phyloP scores from a whole-genome alignment of 2,888 invertebrate species.

The Pseudoips prasinana region DNA sequence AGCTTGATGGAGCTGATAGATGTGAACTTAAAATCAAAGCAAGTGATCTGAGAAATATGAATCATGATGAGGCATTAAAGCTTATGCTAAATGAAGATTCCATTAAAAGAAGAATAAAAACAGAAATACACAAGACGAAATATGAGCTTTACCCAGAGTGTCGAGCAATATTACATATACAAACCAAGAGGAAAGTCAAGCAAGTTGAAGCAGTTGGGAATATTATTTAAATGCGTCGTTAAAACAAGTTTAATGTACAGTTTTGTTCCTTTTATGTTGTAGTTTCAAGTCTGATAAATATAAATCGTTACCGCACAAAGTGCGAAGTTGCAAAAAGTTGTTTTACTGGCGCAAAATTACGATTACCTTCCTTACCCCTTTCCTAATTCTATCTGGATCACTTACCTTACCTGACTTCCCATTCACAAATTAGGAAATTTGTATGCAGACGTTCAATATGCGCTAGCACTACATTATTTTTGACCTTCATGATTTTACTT shows the following conservation, averaged over 20 bases:
- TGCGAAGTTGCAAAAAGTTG: too few relatives aligned
- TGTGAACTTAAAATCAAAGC: constrained; percentile 67
- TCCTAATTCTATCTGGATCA: too few relatives aligned
- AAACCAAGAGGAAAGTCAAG: constrained; percentile 47
- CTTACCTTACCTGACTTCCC: too few relatives aligned
- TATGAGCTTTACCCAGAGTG: constrained; percentile 68
- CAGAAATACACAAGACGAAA: constrained; percentile 55
- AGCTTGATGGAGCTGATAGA: constrained; percentile 73
- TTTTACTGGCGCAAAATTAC: too few relatives aligned
- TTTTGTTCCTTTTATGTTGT: too few relatives aligned
- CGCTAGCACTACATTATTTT: too few relatives aligned
- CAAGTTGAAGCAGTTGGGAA: constrained; percentile 15
- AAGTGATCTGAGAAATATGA: constrained; percentile 49
- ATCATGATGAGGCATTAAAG: constrained; percentile 56
- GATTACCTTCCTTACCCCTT: too few relatives aligned
- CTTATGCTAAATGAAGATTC: constrained; percentile 57
- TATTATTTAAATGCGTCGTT: background rate
- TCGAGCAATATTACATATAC: constrained; percentile 67
- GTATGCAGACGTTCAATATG: too few relatives aligned
- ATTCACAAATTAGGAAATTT: too few relatives aligned
- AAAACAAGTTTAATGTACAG: background rate
- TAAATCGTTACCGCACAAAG: too few relatives aligned
- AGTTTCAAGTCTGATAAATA: too few relatives aligned
- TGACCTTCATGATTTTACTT: too few relatives aligned
- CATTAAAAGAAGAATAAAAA: constrained; percentile 51